These are phyloP conservation scores for Coptodon rendalli DNA, from an alignment of 2,113 vertebrate species.

Conservation along the genomic window DNA sequence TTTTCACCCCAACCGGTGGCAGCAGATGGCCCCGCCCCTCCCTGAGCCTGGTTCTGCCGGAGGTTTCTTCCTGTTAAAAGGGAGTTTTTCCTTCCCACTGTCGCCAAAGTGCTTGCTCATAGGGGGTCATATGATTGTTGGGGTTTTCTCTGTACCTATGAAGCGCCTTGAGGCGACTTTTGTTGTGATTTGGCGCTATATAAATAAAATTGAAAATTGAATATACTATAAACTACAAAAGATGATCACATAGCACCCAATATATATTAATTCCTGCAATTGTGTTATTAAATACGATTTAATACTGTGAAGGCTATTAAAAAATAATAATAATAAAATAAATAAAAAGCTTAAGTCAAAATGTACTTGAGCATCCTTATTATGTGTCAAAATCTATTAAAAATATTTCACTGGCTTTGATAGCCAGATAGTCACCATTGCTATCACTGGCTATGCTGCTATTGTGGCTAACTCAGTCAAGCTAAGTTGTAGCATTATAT, in stretches of 20 bases:
- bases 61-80: too few relatives aligned
- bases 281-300: background rate
- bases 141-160: too few relatives aligned
- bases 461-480: background rate
- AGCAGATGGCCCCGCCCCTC: too few relatives aligned
- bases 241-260: background rate
- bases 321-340: background rate
- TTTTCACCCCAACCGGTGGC: background rate
- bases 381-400: background rate
- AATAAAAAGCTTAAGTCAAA: background rate
- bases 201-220: too few relatives aligned
- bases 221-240: background rate
- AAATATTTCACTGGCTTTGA: background rate
- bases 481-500: background rate
- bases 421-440: background rate
- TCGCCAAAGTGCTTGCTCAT: too few relatives aligned
- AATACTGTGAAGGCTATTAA: background rate
- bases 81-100: too few relatives aligned
- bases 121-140: too few relatives aligned
- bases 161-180: too few relatives aligned
- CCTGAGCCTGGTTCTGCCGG: too few relatives aligned
- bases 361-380: background rate
- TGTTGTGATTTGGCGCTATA: too few relatives aligned
- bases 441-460: background rate
- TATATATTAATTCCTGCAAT: background rate